Percentiles rank a stretch among this genome's conserved stretches.
phyloP scores from a whole-genome alignment of 2,113 vertebrate species.

The Colaptes auratus region DNA sequence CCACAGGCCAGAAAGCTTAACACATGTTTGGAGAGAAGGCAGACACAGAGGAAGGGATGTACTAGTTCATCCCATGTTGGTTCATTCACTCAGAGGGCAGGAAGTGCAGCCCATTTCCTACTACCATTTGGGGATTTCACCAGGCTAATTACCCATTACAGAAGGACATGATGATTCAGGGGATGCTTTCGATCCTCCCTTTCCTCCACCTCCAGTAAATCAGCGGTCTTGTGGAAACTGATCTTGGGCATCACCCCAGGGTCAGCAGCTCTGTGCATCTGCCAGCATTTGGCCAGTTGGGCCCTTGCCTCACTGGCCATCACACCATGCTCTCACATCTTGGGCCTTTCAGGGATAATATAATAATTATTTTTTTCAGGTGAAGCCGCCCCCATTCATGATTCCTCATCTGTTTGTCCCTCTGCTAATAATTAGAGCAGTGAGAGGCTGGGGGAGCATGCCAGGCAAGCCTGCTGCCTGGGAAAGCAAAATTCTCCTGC shows the following conservation, averaged over 20 bases:
- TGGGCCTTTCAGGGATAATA: neutral
- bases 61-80: accelerated
- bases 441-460: neutral
- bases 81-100: neutral
- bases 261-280: accelerated
- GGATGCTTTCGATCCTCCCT: neutral
- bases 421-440: constrained; percentile 53
- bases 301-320: neutral
- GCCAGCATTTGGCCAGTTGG: neutral
- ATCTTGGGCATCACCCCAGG: neutral
- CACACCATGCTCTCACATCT: accelerated
- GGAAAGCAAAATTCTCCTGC: constrained; percentile 20
- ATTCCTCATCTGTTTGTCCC: constrained; percentile 32
- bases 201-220: neutral
- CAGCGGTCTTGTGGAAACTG: neutral
- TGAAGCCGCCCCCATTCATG: constrained; percentile 2
- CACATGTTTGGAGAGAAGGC: accelerated
- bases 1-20: neutral
- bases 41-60: neutral
- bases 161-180: neutral
- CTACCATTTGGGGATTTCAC: neutral
- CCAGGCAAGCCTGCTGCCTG: neutral
- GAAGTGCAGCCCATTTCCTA: neutral
- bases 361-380: neutral
- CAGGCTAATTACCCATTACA: neutral